Conservation (phyloP, 2,113 vertebrate genomes). For the Lipotes vexillifer region DNA sequence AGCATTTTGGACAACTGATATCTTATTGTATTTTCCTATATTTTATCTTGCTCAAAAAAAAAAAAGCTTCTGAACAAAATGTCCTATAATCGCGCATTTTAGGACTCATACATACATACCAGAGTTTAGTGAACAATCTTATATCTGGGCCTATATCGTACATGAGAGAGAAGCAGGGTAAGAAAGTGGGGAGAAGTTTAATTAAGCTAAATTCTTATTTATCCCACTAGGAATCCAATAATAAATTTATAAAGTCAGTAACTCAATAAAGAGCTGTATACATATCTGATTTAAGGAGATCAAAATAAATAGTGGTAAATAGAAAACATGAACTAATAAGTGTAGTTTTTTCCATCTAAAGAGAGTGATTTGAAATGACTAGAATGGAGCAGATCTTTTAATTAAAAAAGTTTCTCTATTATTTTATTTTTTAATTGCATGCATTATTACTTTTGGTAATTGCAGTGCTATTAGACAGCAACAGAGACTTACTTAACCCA, state of each 20-base stretch:
- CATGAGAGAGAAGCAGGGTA: neutral
- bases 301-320: neutral
- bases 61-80: neutral
- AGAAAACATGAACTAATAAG: neutral
- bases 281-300: neutral
- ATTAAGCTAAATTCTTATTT: neutral
- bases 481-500: neutral
- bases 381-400: neutral
- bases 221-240: neutral
- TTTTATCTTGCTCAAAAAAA: neutral
- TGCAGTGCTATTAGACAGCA: neutral
- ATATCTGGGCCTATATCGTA: neutral
- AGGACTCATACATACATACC: neutral
- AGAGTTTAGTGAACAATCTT: neutral
- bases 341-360: neutral
- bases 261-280: neutral
- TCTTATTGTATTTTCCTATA: neutral
- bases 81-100: neutral
- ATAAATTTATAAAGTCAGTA: neutral
- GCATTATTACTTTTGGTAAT: neutral
- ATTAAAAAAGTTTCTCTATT: neutral
- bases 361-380: neutral
- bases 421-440: neutral
- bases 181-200: neutral
- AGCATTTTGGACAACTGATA: neutral